phyloP scores from a whole-genome alignment of 2,888 invertebrate genomes.

The Oligia strigilis region DNA sequence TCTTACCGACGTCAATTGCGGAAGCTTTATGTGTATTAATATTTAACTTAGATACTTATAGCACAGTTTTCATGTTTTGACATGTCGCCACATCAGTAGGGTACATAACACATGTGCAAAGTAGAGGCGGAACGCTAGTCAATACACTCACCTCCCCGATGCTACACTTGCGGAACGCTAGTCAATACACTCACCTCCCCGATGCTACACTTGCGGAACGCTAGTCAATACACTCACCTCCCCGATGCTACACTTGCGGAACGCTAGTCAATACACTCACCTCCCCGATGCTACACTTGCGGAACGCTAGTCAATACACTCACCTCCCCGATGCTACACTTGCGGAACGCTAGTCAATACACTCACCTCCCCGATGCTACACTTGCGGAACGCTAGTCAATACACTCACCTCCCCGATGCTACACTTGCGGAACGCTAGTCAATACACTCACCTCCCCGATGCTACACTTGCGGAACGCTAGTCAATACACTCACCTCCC shows the following conservation, averaged over 20 bases:
- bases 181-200: too few species aligned
- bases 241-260: too few species aligned
- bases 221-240: too few species aligned
- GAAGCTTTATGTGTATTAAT: background rate
- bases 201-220: too few species aligned
- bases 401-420: slow-evolving; percentile 92
- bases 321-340: too few species aligned
- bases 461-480: too few species aligned
- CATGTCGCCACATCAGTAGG: background rate
- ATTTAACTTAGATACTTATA: background rate
- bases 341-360: background rate
- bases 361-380: slow-evolving; percentile 93
- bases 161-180: slow-evolving; percentile 95
- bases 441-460: too few species aligned
- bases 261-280: too few species aligned
- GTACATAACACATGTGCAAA: background rate
- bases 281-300: too few species aligned
- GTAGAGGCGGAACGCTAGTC: background rate
- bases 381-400: slow-evolving; percentile 93
- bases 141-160: slow-evolving; percentile 91
- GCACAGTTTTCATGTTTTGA: background rate
- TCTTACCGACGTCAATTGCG: too few species aligned
- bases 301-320: too few species aligned
- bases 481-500: slow-evolving; percentile 85
- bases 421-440: slow-evolving; percentile 97